phyloP scores from a whole-genome alignment of 2,797 vertebrate genomes.

The Decapterus maruadsi region DNA sequence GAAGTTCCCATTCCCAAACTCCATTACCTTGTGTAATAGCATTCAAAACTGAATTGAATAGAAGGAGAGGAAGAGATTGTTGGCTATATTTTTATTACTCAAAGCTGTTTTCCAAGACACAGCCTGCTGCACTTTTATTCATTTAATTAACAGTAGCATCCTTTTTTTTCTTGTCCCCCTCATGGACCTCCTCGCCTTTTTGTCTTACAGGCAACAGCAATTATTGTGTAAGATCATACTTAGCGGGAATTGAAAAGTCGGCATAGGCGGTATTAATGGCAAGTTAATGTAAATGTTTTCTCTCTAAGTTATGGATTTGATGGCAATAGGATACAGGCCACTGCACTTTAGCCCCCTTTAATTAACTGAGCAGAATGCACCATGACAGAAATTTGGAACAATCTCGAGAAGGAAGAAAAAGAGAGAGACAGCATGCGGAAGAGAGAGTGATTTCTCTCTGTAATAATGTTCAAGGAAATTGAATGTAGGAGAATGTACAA shows the following conservation, averaged over 20 bases:
- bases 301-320: constrained; percentile 86
- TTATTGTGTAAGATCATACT: constrained; percentile 83
- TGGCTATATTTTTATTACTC: constrained; percentile 89
- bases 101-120: constrained; percentile 85
- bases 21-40: constrained; percentile 94
- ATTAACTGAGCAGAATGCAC: constrained; percentile 87
- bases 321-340: constrained; percentile 87
- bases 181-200: constrained; percentile 72
- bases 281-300: constrained; percentile 85
- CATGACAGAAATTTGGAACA: constrained; percentile 84
- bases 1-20: constrained; percentile 92
- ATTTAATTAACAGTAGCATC: constrained; percentile 94
- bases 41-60: constrained; percentile 87
- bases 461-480: constrained; percentile 88
- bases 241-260: constrained; percentile 82
- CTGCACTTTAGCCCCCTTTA: constrained; percentile 87
- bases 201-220: constrained; percentile 77
- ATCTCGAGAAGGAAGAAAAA: constrained; percentile 72
- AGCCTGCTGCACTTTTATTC: constrained; percentile 87
- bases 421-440: constrained; percentile 54
- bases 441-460: constrained; percentile 79
- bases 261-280: constrained; percentile 81
- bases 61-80: constrained; percentile 86
- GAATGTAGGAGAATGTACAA: constrained; percentile 90
- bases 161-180: constrained; percentile 77